Conservation (phyloP, 1,140 invertebrate species). For the Condylostylus longicornis region DNA sequence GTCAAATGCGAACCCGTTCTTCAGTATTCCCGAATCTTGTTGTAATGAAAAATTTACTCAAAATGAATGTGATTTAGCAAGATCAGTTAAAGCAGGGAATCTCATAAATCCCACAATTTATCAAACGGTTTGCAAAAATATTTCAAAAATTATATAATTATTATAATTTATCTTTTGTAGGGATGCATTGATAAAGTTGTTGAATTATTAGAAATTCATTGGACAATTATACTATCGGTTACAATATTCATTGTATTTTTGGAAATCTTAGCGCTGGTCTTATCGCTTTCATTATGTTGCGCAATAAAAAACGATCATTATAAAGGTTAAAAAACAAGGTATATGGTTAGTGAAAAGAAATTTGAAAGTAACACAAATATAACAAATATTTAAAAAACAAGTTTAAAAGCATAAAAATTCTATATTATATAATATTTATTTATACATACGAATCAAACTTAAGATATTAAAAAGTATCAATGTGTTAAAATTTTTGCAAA, state of each 20-base stretch:
- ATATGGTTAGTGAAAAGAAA: too few relatives aligned
- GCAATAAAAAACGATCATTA: constrained; percentile 52
- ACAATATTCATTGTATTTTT: constrained; percentile 47
- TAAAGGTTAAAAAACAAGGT: constrained; percentile 54
- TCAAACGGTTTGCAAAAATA: constrained; percentile 34
- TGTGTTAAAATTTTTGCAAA: too few relatives aligned
- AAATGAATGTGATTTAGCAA: constrained; percentile 33
- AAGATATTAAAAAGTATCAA: too few relatives aligned
- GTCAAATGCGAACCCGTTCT: constrained; percentile 30
- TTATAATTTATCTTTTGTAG: constrained; percentile 34
- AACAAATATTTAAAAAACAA: too few relatives aligned
- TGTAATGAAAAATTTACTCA: constrained; percentile 35
- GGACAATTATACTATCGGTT: constrained; percentile 46
- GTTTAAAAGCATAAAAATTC: too few relatives aligned
- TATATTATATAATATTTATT: too few relatives aligned
- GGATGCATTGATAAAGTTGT: constrained; percentile 59
- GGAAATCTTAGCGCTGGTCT: constrained; percentile 60
- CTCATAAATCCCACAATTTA: constrained; percentile 36
- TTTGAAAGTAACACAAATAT: too few relatives aligned
- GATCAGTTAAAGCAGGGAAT: constrained; percentile 35
- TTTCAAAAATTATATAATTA: constrained; percentile 5
- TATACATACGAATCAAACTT: too few relatives aligned
- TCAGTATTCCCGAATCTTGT: constrained; percentile 44
- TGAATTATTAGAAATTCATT: constrained; percentile 41
- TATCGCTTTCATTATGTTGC: constrained; percentile 63